Base-by-base conservation (phyloP, 2,888 invertebrate genomes). In the Hirtodrosophila trivittata region DNA sequence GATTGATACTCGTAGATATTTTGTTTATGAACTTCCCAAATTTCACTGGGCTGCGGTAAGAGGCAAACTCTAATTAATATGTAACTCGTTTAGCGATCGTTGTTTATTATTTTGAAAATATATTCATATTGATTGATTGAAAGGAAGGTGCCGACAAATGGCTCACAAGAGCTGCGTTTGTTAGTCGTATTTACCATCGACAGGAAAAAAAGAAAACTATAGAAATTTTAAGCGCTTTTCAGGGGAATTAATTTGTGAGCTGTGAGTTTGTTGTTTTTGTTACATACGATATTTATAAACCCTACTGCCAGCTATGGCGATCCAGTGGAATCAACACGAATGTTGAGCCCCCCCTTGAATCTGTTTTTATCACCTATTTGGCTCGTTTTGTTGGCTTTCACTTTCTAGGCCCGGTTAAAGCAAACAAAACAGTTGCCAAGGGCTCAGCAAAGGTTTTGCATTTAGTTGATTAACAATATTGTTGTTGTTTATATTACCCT, bases 371-470 rank as follows among this genome's bases (percentile, higher is more conserved):
- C 38, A 25, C 18, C 42, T 52, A 41, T 57, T 41, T 46, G 30
- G 45, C 60, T 55, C 57, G 41, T 42, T 62, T 69, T 41, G 47
- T 51, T 45, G 21, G 77, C 77, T 74, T 78, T 78, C 86, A 78
- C 78, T 78, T 78, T 82, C 76, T 57, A 76, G 68, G 73, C 59
- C 63, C 49, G 59, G 55, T 54, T 55, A 43, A 41, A 52, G 51
- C 33, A 51, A 75, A 71, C 75, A 69, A 71, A 75, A 54, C 56
- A 52, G 52, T 69, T 62, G 41, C 38, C 47, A 47, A 47, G 42
- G 25, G 28, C 39, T 56, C 37, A 30, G 28, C n/a, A 58, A 49
- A 21, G 55, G 46, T n/a, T 59, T 59, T 35, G 72, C 67, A 54
- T 50, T 65, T 52, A 26, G 35, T 37, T 64, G 28, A 47, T 55